These are phyloP conservation scores for Melieria picta DNA, from an alignment of 2,888 invertebrate species.

Conservation along the genomic window DNA sequence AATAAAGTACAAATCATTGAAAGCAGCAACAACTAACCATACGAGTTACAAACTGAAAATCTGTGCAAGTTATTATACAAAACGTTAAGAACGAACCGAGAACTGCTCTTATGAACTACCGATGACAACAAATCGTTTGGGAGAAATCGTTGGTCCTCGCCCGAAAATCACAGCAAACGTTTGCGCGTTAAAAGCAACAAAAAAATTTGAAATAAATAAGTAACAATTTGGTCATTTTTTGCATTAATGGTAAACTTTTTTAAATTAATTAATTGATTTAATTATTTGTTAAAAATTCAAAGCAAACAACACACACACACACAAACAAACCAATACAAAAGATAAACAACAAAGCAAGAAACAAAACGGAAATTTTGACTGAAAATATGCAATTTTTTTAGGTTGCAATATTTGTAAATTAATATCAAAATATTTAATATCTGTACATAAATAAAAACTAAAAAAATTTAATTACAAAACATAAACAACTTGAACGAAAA, in stretches of 20 bases:
- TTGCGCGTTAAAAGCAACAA: not conserved
- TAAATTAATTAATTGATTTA: not conserved
- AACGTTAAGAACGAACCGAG: constrained; percentile 17
- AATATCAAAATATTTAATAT: constrained; percentile 43
- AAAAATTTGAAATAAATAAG: no score
- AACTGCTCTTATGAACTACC: constrained; percentile 24
- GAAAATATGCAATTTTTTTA: constrained; percentile 44
- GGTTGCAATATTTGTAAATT: constrained; percentile 42
- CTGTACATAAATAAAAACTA: constrained; percentile 41
- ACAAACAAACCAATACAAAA: constrained; percentile 13
- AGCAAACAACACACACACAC: constrained; percentile 2
- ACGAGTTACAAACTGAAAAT: no score
- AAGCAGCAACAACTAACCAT: no score
- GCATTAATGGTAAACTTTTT: not conserved
- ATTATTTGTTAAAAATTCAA: no score
- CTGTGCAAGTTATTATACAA: not conserved
- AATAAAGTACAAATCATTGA: constrained; percentile 59
- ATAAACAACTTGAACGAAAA: constrained; percentile 39
- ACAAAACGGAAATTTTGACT: constrained; percentile 40
- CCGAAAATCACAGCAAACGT: not conserved
- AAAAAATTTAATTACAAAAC: constrained; percentile 21
- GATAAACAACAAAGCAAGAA: constrained; percentile 6
- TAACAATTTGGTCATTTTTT: no score
- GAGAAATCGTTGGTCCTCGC: not conserved
- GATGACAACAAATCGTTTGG: constrained; percentile 5